phyloP scores from a whole-genome alignment of 2,113 vertebrate species.

The Propithecus coquereli region DNA sequence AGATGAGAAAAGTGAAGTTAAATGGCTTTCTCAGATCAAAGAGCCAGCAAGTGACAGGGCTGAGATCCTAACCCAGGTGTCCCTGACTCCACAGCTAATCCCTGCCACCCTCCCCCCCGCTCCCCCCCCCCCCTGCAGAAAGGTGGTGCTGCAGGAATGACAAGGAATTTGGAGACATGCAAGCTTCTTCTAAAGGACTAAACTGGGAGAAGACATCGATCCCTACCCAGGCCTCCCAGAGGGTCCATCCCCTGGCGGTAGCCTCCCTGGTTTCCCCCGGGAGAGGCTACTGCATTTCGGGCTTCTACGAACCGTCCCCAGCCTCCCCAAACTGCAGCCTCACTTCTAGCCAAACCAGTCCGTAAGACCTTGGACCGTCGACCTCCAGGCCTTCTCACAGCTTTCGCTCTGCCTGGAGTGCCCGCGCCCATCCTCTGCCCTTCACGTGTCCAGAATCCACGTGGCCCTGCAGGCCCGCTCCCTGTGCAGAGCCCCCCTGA shows the following conservation, averaged over 20 bases:
- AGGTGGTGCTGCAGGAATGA: not conserved
- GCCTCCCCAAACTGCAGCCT: not conserved
- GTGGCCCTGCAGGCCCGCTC: not conserved
- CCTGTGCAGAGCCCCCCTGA: not conserved
- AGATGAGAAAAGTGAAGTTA: not conserved
- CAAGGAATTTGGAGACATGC: not conserved
- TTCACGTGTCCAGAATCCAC: not conserved
- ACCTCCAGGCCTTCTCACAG: not conserved
- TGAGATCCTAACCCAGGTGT: not conserved
- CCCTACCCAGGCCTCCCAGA: not conserved
- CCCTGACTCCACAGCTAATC: not conserved
- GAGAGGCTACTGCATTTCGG: not conserved
- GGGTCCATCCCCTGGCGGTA: not conserved
- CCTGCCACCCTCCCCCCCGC: not conserved
- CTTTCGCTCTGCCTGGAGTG: not conserved
- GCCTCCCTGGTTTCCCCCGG: not conserved
- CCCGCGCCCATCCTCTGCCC: not conserved
- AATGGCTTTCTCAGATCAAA: not conserved
- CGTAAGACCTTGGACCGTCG: rapidly evolving
- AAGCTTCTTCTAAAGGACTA: not conserved
- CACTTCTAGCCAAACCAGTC: not conserved
- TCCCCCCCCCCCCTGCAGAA: not conserved
- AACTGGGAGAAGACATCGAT: not conserved
- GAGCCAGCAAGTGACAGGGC: not conserved
- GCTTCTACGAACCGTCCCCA: not conserved